These are phyloP conservation scores for Parnassius glacialis DNA, from an alignment of 2,888 invertebrate genomes.

Conservation along the genomic window DNA sequence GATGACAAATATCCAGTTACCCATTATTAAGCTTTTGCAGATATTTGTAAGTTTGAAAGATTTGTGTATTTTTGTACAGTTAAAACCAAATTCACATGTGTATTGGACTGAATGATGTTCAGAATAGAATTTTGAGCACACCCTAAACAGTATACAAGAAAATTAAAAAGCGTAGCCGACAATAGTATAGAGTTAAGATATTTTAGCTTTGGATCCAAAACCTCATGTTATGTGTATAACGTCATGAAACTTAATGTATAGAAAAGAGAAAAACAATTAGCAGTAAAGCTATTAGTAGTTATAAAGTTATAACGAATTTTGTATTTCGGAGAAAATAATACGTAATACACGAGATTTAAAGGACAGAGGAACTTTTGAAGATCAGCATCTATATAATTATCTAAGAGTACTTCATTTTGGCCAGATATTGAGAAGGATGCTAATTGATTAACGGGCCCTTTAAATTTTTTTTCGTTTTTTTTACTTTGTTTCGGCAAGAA, in stretches of 20 bases:
- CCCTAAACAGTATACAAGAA: not conserved
- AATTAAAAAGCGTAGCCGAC: not conserved
- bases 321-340: conserved; percentile 9
- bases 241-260: not conserved
- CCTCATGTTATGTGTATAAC: not conserved
- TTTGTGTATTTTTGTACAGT: not conserved
- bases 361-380: conserved; percentile 13
- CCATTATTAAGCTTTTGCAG: not conserved
- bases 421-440: not conserved
- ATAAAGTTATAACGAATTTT: conserved; percentile 14
- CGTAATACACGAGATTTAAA: conserved; percentile 1
- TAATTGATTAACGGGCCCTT: too few relatives aligned
- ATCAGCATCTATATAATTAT: conserved; percentile 3
- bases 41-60: not conserved
- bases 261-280: not conserved
- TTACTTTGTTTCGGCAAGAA: too few relatives aligned
- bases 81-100: conserved; percentile 2
- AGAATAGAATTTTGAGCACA: not conserved
- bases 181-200: not conserved
- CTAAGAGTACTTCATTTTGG: conserved; percentile 6
- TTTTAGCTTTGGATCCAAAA: not conserved
- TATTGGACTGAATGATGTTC: not conserved
- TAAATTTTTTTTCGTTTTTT: too few relatives aligned
- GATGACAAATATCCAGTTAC: conserved; percentile 4
- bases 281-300: not conserved